These are phyloP conservation scores for Siniperca scherzeri DNA, from an alignment of 2,797 vertebrate species.

Conservation along the genomic window DNA sequence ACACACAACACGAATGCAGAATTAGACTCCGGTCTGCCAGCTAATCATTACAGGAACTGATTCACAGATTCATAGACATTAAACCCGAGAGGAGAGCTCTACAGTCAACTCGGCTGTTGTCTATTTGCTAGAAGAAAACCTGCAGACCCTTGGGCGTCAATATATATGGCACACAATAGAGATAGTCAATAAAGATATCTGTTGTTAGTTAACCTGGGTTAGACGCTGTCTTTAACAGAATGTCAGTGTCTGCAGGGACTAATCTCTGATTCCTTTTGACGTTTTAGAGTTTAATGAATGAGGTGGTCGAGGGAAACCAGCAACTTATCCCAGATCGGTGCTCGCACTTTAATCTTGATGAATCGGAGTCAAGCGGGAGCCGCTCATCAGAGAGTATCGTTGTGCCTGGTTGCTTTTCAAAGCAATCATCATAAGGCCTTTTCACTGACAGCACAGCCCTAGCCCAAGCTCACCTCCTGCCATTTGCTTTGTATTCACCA, in stretches of 20 bases:
- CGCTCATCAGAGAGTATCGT: background rate
- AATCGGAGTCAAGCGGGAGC: conserved; percentile 31
- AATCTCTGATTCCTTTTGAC: conserved; percentile 14
- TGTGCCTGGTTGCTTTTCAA: conserved; percentile 28
- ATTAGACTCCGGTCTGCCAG: conserved; percentile 11
- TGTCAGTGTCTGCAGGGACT: background rate
- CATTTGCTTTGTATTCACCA: conserved; percentile 14
- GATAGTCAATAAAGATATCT: background rate
- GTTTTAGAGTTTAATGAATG: conserved; percentile 32
- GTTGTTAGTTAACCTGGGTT: background rate
- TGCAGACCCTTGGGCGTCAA: background rate
- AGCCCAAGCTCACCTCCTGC: conserved; percentile 20
- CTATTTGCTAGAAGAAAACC: conserved; percentile 1
- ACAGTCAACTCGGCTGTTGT: background rate
- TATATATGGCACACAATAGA: background rate
- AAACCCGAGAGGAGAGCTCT: conserved; percentile 8
- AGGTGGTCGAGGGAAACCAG: conserved; percentile 28
- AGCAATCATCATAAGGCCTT: conserved; percentile 34
- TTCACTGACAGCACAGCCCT: background rate
- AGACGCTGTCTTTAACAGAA: background rate
- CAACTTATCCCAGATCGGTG: conserved; percentile 9
- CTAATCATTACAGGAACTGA: conserved; percentile 6
- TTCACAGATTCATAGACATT: background rate
- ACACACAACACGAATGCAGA: background rate
- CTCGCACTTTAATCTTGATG: conserved; percentile 38